Evolutionary conservation across 2,888 invertebrate genomes (phyloP), one percentile per base, ranked within the genome.

Genomic region (Macrophya annulata): DNA sequence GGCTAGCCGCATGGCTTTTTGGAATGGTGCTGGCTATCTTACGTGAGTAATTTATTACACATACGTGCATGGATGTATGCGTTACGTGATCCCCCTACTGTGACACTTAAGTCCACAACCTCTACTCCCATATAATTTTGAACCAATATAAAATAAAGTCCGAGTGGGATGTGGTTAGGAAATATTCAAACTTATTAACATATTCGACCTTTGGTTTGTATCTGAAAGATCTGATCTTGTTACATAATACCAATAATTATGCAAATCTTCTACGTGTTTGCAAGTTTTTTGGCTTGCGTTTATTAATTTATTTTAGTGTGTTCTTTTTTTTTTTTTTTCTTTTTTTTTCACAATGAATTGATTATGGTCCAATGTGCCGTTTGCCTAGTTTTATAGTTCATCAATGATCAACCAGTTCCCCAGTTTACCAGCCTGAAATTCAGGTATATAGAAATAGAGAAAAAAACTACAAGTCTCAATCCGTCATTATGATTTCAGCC

Each of bases 401-500:
- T 25, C 62, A 25, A 62, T 25, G 4, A 21, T 21, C 62, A 12
- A 62, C 62, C 62, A 62, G 25, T 62, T 62, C 62, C 12, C 10
- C 25, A 12, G 62, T 62, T 62, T 25, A 25, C 25, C 62, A 25
- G 10, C 4, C 62, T 12, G 21, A 25, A 62, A 62, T 62, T 62
- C 21, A 62, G 21, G 25, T 25, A 62, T 62, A 62, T 72, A 68
- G 37, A 68, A 37, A 68, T 83, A 4, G 84, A 55, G 85, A 76
- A 21, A 37, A 37, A n/a, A 55, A 79, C 43, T 21, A 10, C 43
- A 37, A 71, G 21, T 72, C 72, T 17, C n/a, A 72, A 17, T 43
- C 43, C 40, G 37, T 15, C 81, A 85, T 85, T 68, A 68, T 86
- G 86, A 76, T 94, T 94, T 48, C 94, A 96, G 96, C 96, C 51